Conservation (phyloP, 2,888 invertebrate species). For the Frankliniella fusca region DNA sequence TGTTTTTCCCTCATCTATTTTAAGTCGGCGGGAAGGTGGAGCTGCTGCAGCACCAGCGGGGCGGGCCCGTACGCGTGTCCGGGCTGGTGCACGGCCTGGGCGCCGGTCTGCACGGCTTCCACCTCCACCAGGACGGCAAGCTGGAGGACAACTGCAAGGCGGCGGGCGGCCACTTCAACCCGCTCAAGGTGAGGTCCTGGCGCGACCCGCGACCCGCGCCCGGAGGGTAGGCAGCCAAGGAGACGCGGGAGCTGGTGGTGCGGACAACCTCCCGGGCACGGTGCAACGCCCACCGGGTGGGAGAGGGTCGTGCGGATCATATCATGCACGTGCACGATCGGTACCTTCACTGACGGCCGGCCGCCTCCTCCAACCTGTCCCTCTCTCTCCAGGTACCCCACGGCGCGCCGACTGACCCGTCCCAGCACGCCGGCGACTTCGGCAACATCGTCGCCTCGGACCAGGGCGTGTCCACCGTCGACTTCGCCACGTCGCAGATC, state of each 20-base stretch:
- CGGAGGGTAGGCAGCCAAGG: neutral
- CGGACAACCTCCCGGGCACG: too few species aligned
- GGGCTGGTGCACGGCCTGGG: slow-evolving; percentile 39
- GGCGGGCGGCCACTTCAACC: slow-evolving; percentile 42
- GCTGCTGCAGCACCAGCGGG: slow-evolving; percentile 2
- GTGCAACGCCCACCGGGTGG: too few species aligned
- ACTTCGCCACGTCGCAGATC: slow-evolving; percentile 53
- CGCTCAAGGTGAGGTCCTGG: slow-evolving; percentile 35
- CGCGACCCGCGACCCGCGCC: neutral
- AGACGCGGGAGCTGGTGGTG: too few species aligned
- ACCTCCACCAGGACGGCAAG: slow-evolving; percentile 39
- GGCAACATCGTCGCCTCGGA: slow-evolving; percentile 58
- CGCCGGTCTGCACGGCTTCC: slow-evolving; percentile 41
- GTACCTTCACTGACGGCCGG: neutral
- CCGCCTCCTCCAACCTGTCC: neutral
- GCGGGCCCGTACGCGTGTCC: slow-evolving; percentile 37
- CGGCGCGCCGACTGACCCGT: slow-evolving; percentile 34
- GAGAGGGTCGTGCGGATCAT: too few species aligned
- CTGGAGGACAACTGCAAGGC: slow-evolving; percentile 39
- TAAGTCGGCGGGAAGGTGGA: slow-evolving; percentile 29
- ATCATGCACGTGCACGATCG: too few species aligned
- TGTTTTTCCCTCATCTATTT: neutral
- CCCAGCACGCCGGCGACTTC: slow-evolving; percentile 58
- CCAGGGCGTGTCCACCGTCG: slow-evolving; percentile 60
- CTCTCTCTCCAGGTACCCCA: slow-evolving; percentile 32